Percentiles rank a stretch among this genome's conserved stretches.
phyloP scores from a whole-genome alignment of 2,113 vertebrate genomes.

The Sylvietta virens region DNA sequence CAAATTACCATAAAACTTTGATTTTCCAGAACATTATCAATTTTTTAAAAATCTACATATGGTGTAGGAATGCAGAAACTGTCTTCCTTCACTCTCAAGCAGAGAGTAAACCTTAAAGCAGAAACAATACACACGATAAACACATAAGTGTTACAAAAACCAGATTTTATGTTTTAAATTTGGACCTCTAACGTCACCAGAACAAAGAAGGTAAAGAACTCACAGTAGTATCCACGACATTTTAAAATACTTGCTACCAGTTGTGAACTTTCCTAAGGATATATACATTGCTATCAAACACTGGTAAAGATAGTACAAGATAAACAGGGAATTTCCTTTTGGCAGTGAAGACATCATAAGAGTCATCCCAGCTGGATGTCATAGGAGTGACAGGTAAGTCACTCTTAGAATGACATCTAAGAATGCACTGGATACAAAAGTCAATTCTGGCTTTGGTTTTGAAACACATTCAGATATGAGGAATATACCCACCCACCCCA shows the following conservation, averaged over 20 bases:
- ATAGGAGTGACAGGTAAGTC: background rate
- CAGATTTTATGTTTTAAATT: background rate
- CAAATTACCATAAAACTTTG: background rate
- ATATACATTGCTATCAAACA: background rate
- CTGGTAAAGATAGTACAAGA: background rate
- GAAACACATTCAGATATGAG: background rate
- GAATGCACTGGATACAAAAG: background rate
- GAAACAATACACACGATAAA: background rate
- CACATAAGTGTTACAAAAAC: rapidly evolving
- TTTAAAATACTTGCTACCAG: background rate
- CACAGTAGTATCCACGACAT: background rate
- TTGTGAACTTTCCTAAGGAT: background rate
- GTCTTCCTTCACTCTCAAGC: background rate
- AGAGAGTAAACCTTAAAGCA: background rate
- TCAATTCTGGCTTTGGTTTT: background rate
- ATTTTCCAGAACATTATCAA: background rate
- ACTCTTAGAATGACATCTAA: background rate
- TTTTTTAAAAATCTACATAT: background rate
- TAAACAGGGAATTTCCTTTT: background rate
- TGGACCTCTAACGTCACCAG: background rate
- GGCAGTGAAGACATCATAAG: background rate
- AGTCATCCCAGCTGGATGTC: background rate
- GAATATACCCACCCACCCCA: background rate
- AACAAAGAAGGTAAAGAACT: background rate
- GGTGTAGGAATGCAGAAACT: background rate